These are phyloP conservation scores for Poliocrania exsul DNA, from an alignment of 2,797 vertebrate species.

Conservation along the genomic window DNA sequence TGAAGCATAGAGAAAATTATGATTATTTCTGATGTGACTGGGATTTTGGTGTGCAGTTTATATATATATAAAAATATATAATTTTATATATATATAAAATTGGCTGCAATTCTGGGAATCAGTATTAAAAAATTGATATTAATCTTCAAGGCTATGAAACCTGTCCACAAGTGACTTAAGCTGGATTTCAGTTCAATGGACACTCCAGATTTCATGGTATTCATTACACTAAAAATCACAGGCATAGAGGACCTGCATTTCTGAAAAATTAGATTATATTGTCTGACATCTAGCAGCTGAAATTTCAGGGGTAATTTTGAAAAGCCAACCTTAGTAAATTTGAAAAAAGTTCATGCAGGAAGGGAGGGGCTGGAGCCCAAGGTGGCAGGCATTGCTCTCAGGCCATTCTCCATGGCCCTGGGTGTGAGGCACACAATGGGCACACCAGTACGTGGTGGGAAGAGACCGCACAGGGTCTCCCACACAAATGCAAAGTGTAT, in stretches of 20 bases:
- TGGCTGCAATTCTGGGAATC: not conserved
- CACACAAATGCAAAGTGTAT: not conserved
- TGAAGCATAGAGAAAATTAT: not conserved
- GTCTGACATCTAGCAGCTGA: not conserved
- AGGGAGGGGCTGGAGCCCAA: accelerated
- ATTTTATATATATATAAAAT: not conserved
- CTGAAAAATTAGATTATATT: not conserved
- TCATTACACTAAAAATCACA: not conserved
- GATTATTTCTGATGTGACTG: not conserved
- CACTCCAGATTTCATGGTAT: not conserved
- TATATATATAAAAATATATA: too few relatives aligned
- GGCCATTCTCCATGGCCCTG: accelerated
- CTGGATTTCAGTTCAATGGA: not conserved
- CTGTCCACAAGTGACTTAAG: not conserved
- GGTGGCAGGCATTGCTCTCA: not conserved
- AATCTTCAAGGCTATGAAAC: not conserved
- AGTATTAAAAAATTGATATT: not conserved
- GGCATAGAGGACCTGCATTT: not conserved
- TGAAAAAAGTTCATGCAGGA: not conserved
- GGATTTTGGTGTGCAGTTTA: accelerated
- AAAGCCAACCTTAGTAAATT: not conserved
- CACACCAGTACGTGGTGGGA: accelerated
- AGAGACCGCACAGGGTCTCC: not conserved
- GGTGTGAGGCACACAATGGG: not conserved
- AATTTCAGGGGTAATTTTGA: not conserved